These are phyloP conservation scores for Standfussiana lucernea DNA, from an alignment of 2,888 invertebrate species.

Conservation along the genomic window DNA sequence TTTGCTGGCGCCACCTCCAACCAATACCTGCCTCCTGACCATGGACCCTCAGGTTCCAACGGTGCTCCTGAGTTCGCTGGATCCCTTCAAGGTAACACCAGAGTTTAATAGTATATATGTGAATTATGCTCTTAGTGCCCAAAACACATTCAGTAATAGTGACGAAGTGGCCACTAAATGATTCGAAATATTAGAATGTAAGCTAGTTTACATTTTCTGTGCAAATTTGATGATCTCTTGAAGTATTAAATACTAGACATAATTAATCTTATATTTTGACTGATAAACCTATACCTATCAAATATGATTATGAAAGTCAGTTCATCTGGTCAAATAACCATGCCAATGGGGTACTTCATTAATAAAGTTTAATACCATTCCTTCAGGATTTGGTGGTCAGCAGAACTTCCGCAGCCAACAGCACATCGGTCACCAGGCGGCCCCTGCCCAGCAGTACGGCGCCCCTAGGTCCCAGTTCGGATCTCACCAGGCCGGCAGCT, in stretches of 20 bases:
- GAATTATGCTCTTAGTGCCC: not conserved
- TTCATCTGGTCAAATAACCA: not conserved
- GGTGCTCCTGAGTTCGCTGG: slow-evolving; percentile 62
- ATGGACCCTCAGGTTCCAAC: slow-evolving; percentile 74
- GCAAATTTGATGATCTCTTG: not conserved
- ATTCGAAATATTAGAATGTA: not conserved
- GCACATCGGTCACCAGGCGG: slow-evolving; percentile 11
- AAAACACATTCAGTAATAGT: not conserved
- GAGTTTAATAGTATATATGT: not conserved
- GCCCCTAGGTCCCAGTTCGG: slow-evolving; percentile 71
- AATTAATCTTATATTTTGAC: not conserved
- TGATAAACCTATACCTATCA: not conserved
- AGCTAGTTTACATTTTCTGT: not conserved
- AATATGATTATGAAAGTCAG: not conserved
- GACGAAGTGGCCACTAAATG: not conserved
- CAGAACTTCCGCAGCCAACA: slow-evolving; percentile 54
- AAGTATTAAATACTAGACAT: not conserved
- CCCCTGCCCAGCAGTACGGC: slow-evolving; percentile 57
- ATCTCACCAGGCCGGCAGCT: slow-evolving; percentile 43
- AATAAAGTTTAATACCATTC: not conserved
- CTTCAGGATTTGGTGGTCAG: slow-evolving; percentile 66
- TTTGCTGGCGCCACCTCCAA: slow-evolving; percentile 78
- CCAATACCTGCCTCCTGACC: slow-evolving; percentile 85
- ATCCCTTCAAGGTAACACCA: slow-evolving; percentile 64
- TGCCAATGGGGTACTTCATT: not conserved